Evolutionary conservation across 2,113 vertebrate genomes (phyloP).

Genomic region (Platycercus adscitus): DNA sequence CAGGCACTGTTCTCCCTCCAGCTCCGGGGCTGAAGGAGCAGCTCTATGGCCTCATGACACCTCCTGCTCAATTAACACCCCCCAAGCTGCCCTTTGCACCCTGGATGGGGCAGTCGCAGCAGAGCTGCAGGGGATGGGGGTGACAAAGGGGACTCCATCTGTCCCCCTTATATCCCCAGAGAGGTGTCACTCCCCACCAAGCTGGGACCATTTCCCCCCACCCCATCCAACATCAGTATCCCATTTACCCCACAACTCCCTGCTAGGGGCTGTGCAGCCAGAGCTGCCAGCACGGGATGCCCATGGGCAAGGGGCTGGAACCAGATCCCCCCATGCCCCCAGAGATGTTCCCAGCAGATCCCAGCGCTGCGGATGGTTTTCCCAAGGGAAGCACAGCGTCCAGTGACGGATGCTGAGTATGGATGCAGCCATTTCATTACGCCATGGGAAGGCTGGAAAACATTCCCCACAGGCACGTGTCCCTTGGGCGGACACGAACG

Average conservation of each 20-base stretch:
- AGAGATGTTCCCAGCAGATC: not conserved
- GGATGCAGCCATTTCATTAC: not conserved
- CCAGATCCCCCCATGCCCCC: fast-evolving
- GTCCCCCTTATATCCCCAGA: not conserved
- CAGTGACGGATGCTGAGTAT: not conserved
- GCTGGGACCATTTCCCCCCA: not conserved
- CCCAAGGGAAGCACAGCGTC: fast-evolving
- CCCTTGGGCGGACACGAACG: not conserved
- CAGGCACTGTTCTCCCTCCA: not conserved
- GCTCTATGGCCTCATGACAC: not conserved
- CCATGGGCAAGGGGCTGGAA: not conserved
- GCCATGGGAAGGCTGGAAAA: conserved; percentile 20
- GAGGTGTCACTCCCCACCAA: not conserved
- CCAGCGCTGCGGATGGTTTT: not conserved
- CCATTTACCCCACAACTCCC: not conserved
- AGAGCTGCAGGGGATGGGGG: not conserved
- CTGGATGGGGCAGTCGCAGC: not conserved
- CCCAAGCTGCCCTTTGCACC: not conserved
- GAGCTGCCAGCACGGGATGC: not conserved
- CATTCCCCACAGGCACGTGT: not conserved
- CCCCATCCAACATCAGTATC: not conserved
- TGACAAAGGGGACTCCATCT: not conserved
- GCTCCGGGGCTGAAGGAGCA: not conserved
- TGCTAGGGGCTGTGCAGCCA: fast-evolving
- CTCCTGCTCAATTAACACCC: not conserved